Evolutionary conservation across 2,797 vertebrate species (phyloP), one percentile per base, ranked within the genome.

Genomic region (Pangasius macronema): DNA sequence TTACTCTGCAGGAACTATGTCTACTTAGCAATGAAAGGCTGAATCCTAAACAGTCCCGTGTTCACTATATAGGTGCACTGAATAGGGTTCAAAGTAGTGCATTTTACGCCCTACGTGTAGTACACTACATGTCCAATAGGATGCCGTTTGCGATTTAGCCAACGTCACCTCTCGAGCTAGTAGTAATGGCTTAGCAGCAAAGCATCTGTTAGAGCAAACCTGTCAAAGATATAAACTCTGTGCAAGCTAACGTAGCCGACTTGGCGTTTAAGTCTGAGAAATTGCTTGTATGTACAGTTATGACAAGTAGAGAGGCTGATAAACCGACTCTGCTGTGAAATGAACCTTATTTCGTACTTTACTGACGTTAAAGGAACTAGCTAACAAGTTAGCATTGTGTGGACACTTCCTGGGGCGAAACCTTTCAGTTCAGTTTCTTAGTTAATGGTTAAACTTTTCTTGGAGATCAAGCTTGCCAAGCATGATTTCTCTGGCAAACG

Each of bases 391-490:
- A 82, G 81, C 81, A 49, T 82, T 11, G 4, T 51, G 24, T 67
- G 81, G 61, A 22, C n/a, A 51, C 61, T 67, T 83, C 81, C 81
- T 67, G 61, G 18, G 61, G 10, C 16, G 27, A 53, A 13, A 55
- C 27, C 49, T 55, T 61, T 81, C 55, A n/a, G 33, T 61, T 81
- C 11, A 49, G 16, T 51, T 68, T 68, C 42, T 65, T 65, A 67
- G 61, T 83, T 83, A 83, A 83, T 83, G 57, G n/a, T 67, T 67
- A 83, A 83, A 49, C 61, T 61, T 61, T 27, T 27, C 36, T 5
- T 49, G 8, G 2, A 30, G 59, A 51, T 82, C 33, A 82, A 82
- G 14, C 24, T 8, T 20, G 3, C 59, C 24, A 20, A 10, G 14
- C 4, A 11, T 59, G 27, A 13, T 80, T 61, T 24, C 0, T 22